Percentiles rank a stretch among this genome's conserved stretches.
Conservation (phyloP, 2,113 vertebrate species). For the Crotalus viridis region DNA sequence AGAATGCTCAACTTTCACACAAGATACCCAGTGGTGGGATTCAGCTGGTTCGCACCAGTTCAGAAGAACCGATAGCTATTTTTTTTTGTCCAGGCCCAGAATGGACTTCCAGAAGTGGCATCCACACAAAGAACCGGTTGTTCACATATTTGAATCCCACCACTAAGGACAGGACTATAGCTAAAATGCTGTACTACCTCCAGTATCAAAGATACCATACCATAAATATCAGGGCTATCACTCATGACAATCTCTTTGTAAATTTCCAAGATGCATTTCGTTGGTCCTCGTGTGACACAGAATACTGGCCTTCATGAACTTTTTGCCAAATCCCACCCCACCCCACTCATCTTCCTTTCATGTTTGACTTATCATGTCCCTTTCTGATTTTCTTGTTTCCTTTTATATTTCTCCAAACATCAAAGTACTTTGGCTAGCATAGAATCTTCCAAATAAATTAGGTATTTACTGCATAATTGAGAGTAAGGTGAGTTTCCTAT, state of each 20-base stretch:
- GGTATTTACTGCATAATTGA: not conserved
- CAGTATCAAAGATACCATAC: not conserved
- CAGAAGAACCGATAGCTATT: no score
- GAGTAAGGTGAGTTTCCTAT: not conserved
- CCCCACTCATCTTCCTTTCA: not conserved
- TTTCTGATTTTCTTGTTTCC: not conserved
- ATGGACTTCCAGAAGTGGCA: no score
- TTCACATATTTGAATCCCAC: no score
- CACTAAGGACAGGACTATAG: not conserved
- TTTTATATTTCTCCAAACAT: not conserved
- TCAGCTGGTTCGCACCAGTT: no score
- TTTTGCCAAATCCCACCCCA: not conserved
- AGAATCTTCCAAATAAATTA: not conserved
- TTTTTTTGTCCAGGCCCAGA: no score
- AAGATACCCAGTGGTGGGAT: not conserved
- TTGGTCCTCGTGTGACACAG: not conserved
- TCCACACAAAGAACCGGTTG: no score
- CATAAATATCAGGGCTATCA: not conserved
- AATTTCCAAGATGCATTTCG: not conserved
- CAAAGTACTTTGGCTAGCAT: not conserved
- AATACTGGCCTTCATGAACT: not conserved
- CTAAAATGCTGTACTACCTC: not conserved
- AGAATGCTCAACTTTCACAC: not conserved
- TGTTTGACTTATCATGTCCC: not conserved
- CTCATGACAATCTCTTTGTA: not conserved